Evolutionary conservation across 2,888 invertebrate species (phyloP).

Genomic region (Dyspetes luteomarginatus): DNA sequence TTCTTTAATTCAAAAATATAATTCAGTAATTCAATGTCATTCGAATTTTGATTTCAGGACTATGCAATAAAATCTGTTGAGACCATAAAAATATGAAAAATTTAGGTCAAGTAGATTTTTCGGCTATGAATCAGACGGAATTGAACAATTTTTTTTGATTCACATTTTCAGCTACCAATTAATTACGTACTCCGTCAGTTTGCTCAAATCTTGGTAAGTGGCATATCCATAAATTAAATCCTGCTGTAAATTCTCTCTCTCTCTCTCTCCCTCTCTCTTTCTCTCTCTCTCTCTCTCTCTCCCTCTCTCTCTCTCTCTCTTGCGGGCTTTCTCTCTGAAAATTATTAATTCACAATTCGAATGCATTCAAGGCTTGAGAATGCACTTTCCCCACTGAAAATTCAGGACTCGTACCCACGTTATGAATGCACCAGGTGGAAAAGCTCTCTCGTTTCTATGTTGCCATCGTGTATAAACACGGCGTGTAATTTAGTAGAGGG

Average conservation of each 20-base stretch:
- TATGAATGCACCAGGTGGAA: constrained; percentile 12
- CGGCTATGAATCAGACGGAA: neutral
- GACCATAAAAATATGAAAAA: too few relatives aligned
- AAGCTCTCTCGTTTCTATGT: neutral
- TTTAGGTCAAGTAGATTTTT: neutral
- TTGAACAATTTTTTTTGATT: neutral
- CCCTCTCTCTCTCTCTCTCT: neutral
- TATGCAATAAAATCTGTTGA: too few relatives aligned
- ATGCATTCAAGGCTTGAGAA: neutral
- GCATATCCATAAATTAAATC: neutral
- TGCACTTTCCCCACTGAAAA: constrained; percentile 23
- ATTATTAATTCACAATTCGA: constrained; percentile 20
- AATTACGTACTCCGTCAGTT: neutral
- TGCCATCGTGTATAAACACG: constrained; percentile 3
- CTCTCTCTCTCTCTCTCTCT: neutral
- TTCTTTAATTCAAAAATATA: too few relatives aligned
- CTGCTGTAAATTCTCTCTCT: neutral
- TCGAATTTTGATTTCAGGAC: too few relatives aligned
- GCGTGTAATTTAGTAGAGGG: neutral
- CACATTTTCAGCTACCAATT: too few relatives aligned
- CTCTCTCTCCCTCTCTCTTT: neutral
- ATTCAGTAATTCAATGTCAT: too few relatives aligned
- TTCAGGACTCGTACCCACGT: constrained; percentile 3
- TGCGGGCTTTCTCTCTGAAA: neutral
- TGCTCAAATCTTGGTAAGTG: neutral